phyloP scores from a whole-genome alignment of 53 echinoderm and acorn worm genomes.

The Apostichopus leukothele region DNA sequence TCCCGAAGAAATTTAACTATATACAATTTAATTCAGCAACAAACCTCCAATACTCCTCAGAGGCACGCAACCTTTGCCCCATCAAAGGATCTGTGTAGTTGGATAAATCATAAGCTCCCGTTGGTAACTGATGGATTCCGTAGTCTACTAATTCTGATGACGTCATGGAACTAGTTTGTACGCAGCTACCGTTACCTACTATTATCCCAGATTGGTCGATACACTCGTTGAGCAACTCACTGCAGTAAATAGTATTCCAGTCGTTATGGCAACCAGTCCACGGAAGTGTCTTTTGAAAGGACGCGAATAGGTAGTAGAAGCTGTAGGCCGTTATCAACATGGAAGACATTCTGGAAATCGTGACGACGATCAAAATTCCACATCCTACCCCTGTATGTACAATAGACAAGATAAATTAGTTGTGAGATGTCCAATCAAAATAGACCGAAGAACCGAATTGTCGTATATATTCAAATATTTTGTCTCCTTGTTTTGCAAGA shows the following conservation, averaged over 20 bases:
- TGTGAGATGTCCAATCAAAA: no score
- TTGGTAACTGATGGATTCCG: not conserved
- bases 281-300: slow-evolving; percentile 72
- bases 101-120: not conserved
- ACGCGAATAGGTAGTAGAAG: slow-evolving; percentile 88
- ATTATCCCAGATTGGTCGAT: not conserved
- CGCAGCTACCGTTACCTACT: not conserved
- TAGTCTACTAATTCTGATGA: not conserved
- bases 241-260: slow-evolving; percentile 73
- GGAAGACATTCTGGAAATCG: not conserved
- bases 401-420: no score
- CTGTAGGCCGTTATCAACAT: slow-evolving; percentile 76
- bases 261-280: slow-evolving; percentile 74
- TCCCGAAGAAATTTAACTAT: no score
- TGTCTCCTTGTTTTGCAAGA: no score
- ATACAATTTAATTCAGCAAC: not conserved
- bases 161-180: not conserved
- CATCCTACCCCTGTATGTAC: not conserved
- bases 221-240: slow-evolving; percentile 39
- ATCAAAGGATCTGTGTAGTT: slow-evolving; percentile 3
- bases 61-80: not conserved
- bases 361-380: not conserved
- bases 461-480: no score
- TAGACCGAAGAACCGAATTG: no score
- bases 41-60: slow-evolving; percentile 11